Conservation (phyloP, 2,888 invertebrate genomes). For the Teinopalpus imperialis region DNA sequence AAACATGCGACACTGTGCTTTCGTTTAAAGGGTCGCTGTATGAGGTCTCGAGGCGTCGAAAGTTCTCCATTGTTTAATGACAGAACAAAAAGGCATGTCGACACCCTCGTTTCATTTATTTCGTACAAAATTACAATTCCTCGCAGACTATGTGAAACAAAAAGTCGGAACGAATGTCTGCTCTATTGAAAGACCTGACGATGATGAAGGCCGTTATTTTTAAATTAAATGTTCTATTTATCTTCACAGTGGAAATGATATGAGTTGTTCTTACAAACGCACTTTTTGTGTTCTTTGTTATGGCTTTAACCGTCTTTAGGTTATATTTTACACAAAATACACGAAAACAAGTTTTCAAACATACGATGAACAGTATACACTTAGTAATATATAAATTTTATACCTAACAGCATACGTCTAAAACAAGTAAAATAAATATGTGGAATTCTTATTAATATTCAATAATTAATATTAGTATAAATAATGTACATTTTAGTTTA, state of each 20-base stretch:
- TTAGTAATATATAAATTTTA: too few species aligned
- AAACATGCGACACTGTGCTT: conserved; percentile 64
- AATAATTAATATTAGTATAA: too few species aligned
- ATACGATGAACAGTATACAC: too few species aligned
- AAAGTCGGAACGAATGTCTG: conserved; percentile 62
- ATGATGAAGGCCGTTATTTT: conserved; percentile 71
- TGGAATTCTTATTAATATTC: too few species aligned
- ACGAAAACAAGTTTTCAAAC: too few species aligned
- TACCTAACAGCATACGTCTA: too few species aligned
- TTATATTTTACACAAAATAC: too few species aligned
- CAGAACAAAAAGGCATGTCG: conserved; percentile 75
- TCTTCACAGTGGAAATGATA: conserved; percentile 37
- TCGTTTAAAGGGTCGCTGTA: conserved; percentile 67
- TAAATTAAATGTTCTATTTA: conserved; percentile 55
- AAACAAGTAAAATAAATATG: too few species aligned
- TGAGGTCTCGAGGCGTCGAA: conserved; percentile 61
- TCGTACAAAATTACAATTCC: conserved; percentile 62
- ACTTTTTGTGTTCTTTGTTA: background rate
- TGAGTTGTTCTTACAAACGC: conserved; percentile 30
- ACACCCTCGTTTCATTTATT: conserved; percentile 76
- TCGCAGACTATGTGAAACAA: conserved; percentile 59
- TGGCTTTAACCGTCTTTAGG: background rate
- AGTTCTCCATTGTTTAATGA: conserved; percentile 67
- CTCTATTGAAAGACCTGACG: conserved; percentile 53
- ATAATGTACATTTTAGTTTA: too few species aligned